Percentiles rank a stretch among this genome's conserved stretches.
phyloP scores from a whole-genome alignment of 2,113 vertebrate species.

The Dolichotis patagonum region DNA sequence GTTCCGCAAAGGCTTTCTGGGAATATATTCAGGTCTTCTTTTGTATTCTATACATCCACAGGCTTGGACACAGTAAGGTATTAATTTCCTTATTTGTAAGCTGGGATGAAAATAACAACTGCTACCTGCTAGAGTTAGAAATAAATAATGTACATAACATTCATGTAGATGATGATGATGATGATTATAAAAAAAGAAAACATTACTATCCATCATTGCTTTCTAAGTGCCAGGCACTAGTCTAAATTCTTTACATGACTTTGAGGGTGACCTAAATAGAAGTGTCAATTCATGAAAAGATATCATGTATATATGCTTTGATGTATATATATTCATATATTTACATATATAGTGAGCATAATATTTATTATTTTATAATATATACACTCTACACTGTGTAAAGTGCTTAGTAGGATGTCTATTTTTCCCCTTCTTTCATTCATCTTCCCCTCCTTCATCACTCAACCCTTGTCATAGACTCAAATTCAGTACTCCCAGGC shows the following conservation, averaged over 20 bases:
- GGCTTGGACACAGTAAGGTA: background rate
- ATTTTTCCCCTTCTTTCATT: background rate
- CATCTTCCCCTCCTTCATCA: background rate
- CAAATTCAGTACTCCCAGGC: background rate
- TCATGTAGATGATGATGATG: background rate
- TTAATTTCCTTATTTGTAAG: conserved; percentile 18
- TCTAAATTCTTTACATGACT: conserved; percentile 7
- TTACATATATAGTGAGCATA: background rate
- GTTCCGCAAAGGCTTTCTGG: background rate
- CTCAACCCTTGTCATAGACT: background rate
- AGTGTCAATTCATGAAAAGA: background rate
- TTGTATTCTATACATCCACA: background rate
- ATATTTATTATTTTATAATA: background rate
- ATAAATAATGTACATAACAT: conserved; percentile 6
- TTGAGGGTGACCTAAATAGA: background rate
- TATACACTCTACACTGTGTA: background rate
- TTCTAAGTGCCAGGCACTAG: background rate
- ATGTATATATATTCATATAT: background rate
- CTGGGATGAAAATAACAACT: conserved; percentile 19
- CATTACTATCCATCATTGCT: background rate
- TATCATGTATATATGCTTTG: background rate
- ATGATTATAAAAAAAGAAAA: background rate
- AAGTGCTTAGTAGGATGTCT: background rate
- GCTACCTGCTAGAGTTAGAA: background rate
- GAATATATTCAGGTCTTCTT: background rate